Evolutionary conservation across 2,797 vertebrate species (phyloP).

Genomic region (Cyclopterus lumpus): DNA sequence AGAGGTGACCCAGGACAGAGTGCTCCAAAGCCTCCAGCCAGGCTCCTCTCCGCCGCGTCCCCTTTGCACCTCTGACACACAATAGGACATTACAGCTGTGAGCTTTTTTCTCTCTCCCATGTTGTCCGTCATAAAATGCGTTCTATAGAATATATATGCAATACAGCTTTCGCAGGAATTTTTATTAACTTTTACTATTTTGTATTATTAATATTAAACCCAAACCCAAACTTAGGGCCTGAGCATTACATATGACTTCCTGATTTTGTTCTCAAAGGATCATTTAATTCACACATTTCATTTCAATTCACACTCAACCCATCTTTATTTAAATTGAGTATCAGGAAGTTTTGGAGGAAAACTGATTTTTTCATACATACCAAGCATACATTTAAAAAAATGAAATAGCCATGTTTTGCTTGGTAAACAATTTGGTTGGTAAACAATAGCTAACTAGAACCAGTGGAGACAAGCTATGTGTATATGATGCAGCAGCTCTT

Average conservation of each 20-base stretch:
- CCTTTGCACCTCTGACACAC: neutral
- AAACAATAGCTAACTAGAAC: neutral
- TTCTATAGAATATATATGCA: slow-evolving; percentile 7
- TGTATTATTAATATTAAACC: neutral
- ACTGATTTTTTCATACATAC: neutral
- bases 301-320: neutral
- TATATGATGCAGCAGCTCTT: neutral
- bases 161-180: slow-evolving; percentile 1
- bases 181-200: slow-evolving; percentile 5
- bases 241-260: neutral
- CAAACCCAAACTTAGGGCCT: neutral
- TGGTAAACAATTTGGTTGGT: neutral
- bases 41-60: neutral
- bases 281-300: neutral
- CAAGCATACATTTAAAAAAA: neutral
- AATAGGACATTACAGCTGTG: neutral
- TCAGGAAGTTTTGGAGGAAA: neutral
- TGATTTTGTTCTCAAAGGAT: slow-evolving; percentile 10
- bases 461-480: neutral
- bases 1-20: slow-evolving; percentile 85
- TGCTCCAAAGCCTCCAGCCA: neutral
- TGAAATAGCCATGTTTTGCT: neutral
- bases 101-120: neutral
- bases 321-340: neutral
- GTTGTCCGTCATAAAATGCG: neutral